Evolutionary conservation across 2,888 invertebrate species (phyloP).

Genomic region (Caenorhabditis sp.): DNA sequence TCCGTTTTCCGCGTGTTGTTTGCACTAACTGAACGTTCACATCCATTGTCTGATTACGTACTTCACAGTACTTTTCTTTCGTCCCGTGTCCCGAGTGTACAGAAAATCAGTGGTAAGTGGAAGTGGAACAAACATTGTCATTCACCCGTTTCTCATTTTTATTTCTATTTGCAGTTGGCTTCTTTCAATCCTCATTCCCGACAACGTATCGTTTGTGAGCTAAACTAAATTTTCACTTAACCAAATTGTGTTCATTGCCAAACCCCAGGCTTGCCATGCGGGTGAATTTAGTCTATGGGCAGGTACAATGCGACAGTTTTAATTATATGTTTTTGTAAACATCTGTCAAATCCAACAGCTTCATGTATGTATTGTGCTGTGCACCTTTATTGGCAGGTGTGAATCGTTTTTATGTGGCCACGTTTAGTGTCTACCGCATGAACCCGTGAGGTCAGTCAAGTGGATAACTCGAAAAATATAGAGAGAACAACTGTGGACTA

Average conservation of each 20-base stretch:
- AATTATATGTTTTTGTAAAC: slow-evolving; percentile 52
- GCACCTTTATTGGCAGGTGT: slow-evolving; percentile 52
- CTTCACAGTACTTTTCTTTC: slow-evolving; percentile 11
- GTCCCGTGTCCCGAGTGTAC: slow-evolving; percentile 15
- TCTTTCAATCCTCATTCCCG: slow-evolving; percentile 33
- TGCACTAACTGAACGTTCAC: no score
- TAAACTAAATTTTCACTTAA: no score
- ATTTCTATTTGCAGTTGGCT: slow-evolving; percentile 22
- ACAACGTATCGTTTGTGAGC: no score
- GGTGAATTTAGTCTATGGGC: no score
- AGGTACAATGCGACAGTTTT: slow-evolving; percentile 22
- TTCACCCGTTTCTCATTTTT: slow-evolving; percentile 38
- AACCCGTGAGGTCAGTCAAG: slow-evolving; percentile 9
- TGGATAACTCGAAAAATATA: neutral
- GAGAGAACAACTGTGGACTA: neutral
- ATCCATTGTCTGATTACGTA: neutral
- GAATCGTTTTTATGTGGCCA: slow-evolving; percentile 36
- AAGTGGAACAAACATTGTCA: slow-evolving; percentile 56
- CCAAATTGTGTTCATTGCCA: no score
- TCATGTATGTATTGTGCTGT: slow-evolving; percentile 54
- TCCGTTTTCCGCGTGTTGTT: no score
- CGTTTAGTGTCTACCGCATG: slow-evolving; percentile 35
- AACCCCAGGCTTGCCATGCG: no score
- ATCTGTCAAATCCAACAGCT: slow-evolving; percentile 45
- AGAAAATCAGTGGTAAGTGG: slow-evolving; percentile 31